Evolutionary conservation across 2,888 invertebrate species (phyloP).

Genomic region (Eupithecia exiguata): DNA sequence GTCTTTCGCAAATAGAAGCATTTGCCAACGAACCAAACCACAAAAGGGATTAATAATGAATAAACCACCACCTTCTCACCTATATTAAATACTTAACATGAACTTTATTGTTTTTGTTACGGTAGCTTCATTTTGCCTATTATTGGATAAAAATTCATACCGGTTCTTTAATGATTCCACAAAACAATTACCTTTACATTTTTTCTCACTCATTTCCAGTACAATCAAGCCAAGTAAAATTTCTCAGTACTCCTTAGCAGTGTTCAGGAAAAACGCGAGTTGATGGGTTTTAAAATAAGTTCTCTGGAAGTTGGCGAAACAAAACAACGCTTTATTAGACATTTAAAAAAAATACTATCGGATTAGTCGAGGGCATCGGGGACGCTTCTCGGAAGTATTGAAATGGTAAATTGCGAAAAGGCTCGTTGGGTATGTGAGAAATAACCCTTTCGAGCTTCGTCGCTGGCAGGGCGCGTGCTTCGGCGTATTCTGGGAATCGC

Average conservation of each 20-base stretch:
- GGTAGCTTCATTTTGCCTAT: constrained; percentile 9
- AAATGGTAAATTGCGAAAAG: constrained; percentile 75
- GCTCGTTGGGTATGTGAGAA: constrained; percentile 47
- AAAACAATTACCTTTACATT: constrained; percentile 33
- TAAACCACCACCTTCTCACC: too few relatives aligned
- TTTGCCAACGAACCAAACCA: too few relatives aligned
- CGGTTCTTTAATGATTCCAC: constrained; percentile 36
- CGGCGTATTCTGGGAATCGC: constrained; percentile 72
- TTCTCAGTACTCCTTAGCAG: constrained; percentile 49
- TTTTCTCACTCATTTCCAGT: constrained; percentile 39
- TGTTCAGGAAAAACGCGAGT: constrained; percentile 47
- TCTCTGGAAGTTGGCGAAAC: constrained; percentile 48
- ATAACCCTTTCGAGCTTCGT: constrained; percentile 46
- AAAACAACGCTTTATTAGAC: constrained; percentile 49
- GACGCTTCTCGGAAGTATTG: constrained; percentile 70
- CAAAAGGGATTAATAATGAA: too few relatives aligned
- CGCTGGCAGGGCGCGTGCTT: constrained; percentile 69
- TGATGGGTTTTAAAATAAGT: constrained; percentile 49
- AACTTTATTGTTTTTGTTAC: background rate
- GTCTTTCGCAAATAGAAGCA: too few relatives aligned
- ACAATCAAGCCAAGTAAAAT: constrained; percentile 46
- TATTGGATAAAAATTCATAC: constrained; percentile 18
- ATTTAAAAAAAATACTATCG: constrained; percentile 52
- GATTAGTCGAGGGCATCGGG: constrained; percentile 57
- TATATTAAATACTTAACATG: background rate